These are phyloP conservation scores for Perithous albicinctus DNA, from an alignment of 2,888 invertebrate genomes.

Conservation along the genomic window DNA sequence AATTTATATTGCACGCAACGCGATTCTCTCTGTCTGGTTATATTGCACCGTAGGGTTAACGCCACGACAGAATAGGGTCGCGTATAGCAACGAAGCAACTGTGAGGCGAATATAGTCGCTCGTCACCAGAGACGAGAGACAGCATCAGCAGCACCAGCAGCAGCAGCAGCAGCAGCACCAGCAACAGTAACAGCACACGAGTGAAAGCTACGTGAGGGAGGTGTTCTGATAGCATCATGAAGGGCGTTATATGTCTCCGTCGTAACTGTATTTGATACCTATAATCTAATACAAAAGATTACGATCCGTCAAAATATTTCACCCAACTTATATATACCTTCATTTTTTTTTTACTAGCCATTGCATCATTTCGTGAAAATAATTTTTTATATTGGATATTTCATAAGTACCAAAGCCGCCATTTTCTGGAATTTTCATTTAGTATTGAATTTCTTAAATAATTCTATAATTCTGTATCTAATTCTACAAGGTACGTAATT, in stretches of 20 bases:
- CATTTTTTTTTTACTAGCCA: too few relatives aligned
- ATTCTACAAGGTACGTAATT: too few relatives aligned
- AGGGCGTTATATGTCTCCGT: constrained; percentile 28
- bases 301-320: not conserved
- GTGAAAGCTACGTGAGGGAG: constrained; percentile 50
- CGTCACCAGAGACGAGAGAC: constrained; percentile 53
- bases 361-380: too few relatives aligned
- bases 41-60: constrained; percentile 21
- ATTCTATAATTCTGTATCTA: too few relatives aligned
- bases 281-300: not conserved
- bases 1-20: constrained; percentile 71
- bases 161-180: constrained; percentile 19
- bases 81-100: constrained; percentile 28
- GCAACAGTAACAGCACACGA: too few relatives aligned
- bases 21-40: constrained; percentile 38
- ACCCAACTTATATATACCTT: too few relatives aligned
- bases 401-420: too few relatives aligned
- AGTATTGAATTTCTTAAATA: too few relatives aligned
- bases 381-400: too few relatives aligned
- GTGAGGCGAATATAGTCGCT: constrained; percentile 3
- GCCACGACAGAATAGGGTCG: constrained; percentile 47
- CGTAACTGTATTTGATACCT: constrained; percentile 34
- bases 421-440: too few relatives aligned
- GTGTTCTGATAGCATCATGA: constrained; percentile 64
- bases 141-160: constrained; percentile 15